phyloP scores from a whole-genome alignment of 2,888 invertebrate genomes.

The Acanthopleura granulata region DNA sequence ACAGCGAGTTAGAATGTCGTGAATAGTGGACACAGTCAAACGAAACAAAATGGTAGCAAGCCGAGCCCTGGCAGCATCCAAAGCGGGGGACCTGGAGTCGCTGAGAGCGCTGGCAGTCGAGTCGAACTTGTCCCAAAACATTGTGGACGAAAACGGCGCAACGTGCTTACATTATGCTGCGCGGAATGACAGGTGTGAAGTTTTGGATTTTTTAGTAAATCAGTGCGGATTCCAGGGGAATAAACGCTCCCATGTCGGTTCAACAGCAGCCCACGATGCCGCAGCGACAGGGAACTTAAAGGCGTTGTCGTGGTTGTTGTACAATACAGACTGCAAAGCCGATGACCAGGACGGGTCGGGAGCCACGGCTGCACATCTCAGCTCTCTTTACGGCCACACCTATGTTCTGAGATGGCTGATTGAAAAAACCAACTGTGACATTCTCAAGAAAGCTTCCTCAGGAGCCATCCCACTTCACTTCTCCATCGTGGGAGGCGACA shows the following conservation, averaged over 20 bases:
- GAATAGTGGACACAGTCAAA: not conserved
- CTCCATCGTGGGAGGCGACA: slow-evolving; percentile 87
- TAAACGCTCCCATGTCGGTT: slow-evolving; percentile 56
- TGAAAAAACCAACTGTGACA: slow-evolving; percentile 74
- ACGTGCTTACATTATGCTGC: slow-evolving; percentile 69
- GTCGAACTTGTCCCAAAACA: slow-evolving; percentile 25
- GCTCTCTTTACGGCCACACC: slow-evolving; percentile 72
- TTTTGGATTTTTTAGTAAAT: slow-evolving; percentile 59
- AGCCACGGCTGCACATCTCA: slow-evolving; percentile 67
- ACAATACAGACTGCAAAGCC: slow-evolving; percentile 47
- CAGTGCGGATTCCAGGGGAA: slow-evolving; percentile 48
- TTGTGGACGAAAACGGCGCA: slow-evolving; percentile 62
- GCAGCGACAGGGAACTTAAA: slow-evolving; percentile 67
- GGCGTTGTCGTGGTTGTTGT: slow-evolving; percentile 64
- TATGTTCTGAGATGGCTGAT: slow-evolving; percentile 76
- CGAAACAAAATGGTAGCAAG: slow-evolving; percentile 10
- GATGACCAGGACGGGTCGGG: slow-evolving; percentile 67
- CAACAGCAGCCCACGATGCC: slow-evolving; percentile 69
- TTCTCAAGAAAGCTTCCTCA: slow-evolving; percentile 70
- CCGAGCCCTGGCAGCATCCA: slow-evolving; percentile 38
- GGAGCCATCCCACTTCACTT: slow-evolving; percentile 86
- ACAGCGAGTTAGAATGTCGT: not conserved
- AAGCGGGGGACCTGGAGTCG: slow-evolving; percentile 38
- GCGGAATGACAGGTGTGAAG: slow-evolving; percentile 59
- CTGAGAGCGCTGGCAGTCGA: slow-evolving; percentile 27